phyloP scores from a whole-genome alignment of 2,888 invertebrate species.

The Pachliopta kotzebuea region DNA sequence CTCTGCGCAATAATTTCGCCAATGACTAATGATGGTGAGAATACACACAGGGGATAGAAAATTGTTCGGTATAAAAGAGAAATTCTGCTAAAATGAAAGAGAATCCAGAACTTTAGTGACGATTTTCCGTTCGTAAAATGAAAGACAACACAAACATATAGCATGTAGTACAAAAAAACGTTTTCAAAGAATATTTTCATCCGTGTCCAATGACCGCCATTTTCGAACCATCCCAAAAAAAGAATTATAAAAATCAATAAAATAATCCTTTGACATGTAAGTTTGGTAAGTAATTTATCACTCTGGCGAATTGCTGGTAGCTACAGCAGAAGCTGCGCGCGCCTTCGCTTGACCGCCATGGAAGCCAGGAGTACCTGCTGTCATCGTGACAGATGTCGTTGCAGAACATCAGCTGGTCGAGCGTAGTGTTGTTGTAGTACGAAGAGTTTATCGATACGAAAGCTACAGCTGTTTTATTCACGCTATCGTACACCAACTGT shows the following conservation, averaged over 20 bases:
- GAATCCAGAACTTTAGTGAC: too few species aligned
- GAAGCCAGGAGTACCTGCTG: conserved; percentile 52
- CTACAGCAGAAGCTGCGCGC: conserved; percentile 66
- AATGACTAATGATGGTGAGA: too few species aligned
- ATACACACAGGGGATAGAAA: too few species aligned
- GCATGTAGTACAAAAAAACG: too few species aligned
- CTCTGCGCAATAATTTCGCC: too few species aligned
- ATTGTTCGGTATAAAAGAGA: too few species aligned
- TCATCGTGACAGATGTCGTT: conserved; percentile 52
- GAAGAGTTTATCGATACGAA: conserved; percentile 66
- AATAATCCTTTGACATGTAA: conserved; percentile 43
- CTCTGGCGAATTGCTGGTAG: conserved; percentile 48
- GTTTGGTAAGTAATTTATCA: conserved; percentile 42
- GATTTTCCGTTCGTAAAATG: too few species aligned
- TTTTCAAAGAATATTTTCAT: too few species aligned
- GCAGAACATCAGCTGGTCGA: conserved; percentile 51
- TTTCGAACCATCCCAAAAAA: neutral
- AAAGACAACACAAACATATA: too few species aligned
- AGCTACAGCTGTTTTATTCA: conserved; percentile 46
- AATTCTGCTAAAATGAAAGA: too few species aligned
- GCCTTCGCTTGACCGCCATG: conserved; percentile 60
- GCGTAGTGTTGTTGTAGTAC: conserved; percentile 47
- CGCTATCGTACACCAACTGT: conserved; percentile 60
- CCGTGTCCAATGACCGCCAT: too few species aligned
- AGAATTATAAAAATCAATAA: conserved; percentile 30